Evolutionary conservation across 2,888 invertebrate species (phyloP).

Genomic region (Hartigia nigra): DNA sequence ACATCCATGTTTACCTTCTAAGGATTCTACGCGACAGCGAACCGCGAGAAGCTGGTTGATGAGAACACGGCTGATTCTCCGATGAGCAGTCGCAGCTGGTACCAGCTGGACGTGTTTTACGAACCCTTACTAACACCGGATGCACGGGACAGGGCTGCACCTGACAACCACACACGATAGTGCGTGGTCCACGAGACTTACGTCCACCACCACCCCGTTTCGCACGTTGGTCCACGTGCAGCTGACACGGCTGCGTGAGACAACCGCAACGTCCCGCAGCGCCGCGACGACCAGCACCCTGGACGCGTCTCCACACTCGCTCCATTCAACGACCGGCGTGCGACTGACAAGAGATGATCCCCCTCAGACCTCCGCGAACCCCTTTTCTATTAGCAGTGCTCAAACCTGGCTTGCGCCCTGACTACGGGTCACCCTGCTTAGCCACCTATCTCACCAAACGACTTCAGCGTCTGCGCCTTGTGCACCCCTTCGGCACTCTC

Average conservation of each 20-base stretch:
- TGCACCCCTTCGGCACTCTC: neutral
- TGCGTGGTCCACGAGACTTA: conserved; percentile 57
- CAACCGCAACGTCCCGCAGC: conserved; percentile 56
- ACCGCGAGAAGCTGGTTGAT: conserved; percentile 28
- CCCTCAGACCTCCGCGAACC: conserved; percentile 25
- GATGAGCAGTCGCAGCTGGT: conserved; percentile 57
- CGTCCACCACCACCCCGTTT: conserved; percentile 50
- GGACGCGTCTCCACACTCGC: conserved; percentile 64
- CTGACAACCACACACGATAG: conserved; percentile 60
- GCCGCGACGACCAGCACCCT: conserved; percentile 58
- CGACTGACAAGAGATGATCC: conserved; percentile 45
- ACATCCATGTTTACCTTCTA: conserved; percentile 48
- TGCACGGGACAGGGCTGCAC: conserved; percentile 63
- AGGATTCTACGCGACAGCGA: conserved; percentile 40
- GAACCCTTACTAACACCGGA: conserved; percentile 60
- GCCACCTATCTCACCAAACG: neutral
- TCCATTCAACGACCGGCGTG: conserved; percentile 63
- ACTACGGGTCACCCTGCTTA: neutral
- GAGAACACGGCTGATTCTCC: conserved; percentile 56
- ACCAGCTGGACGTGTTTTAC: conserved; percentile 48
- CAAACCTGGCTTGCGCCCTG: neutral
- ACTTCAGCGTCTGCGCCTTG: neutral
- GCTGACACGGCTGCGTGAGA: conserved; percentile 57
- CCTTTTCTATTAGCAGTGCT: neutral
- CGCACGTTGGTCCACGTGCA: conserved; percentile 60